These are phyloP conservation scores for Serranus cabrilla DNA, from an alignment of 2,797 vertebrate species.

Conservation along the genomic window DNA sequence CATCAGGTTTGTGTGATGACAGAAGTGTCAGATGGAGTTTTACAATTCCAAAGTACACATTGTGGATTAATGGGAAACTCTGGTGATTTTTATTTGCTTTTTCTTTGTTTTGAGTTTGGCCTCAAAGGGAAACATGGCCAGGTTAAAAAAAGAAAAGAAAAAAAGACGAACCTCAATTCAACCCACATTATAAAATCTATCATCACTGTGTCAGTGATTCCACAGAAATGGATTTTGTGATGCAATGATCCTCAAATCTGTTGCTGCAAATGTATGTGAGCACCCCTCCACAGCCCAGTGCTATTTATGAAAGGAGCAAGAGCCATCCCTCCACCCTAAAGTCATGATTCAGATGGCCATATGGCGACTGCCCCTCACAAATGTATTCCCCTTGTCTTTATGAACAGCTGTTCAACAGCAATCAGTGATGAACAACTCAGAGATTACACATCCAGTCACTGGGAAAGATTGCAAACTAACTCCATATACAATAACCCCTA, in stretches of 20 bases:
- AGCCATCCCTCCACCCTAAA: slow-evolving; percentile 25
- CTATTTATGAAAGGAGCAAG: slow-evolving; percentile 36
- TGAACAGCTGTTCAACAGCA: slow-evolving; percentile 67
- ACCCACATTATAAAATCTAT: slow-evolving; percentile 9
- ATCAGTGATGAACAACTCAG: slow-evolving; percentile 48
- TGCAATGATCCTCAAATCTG: slow-evolving; percentile 9
- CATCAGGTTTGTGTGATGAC: slow-evolving; percentile 18
- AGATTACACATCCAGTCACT: slow-evolving; percentile 37
- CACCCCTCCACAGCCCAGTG: slow-evolving; percentile 31
- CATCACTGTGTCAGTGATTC: neutral
- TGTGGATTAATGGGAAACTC: neutral
- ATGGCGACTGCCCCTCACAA: slow-evolving; percentile 54
- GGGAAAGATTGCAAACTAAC: slow-evolving; percentile 29
- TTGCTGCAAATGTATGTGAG: slow-evolving; percentile 25
- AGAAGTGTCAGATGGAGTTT: neutral
- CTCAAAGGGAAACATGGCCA: neutral
- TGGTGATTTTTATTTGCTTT: neutral
- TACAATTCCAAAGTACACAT: slow-evolving; percentile 5
- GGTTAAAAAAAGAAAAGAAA: neutral
- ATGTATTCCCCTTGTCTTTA: slow-evolving; percentile 48
- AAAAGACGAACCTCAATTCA: neutral
- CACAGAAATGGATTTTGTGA: slow-evolving; percentile 4
- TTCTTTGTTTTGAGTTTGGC: neutral
- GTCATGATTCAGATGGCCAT: slow-evolving; percentile 53
- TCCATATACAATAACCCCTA: neutral